Percentiles rank a stretch among this genome's conserved stretches.
These are phyloP conservation scores for Phyllotis vaccarum DNA, from an alignment of 2,797 vertebrate genomes.

Conservation along the genomic window DNA sequence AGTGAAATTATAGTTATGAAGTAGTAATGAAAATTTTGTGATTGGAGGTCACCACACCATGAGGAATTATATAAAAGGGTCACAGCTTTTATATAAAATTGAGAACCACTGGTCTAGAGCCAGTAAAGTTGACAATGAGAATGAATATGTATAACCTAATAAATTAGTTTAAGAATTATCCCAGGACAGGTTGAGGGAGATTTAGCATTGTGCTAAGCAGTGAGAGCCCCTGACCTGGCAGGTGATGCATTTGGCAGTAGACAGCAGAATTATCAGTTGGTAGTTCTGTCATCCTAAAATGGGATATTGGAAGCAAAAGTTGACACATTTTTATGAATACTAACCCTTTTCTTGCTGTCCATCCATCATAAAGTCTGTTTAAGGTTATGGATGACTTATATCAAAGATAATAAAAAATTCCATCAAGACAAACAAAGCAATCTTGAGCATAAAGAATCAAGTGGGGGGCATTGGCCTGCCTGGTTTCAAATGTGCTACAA, in stretches of 20 bases:
- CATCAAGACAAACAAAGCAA: neutral
- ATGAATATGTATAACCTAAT: neutral
- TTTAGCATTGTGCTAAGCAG: neutral
- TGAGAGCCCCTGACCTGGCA: neutral
- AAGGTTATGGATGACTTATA: neutral
- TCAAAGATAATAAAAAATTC: neutral
- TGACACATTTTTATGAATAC: neutral
- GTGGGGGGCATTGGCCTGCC: no score
- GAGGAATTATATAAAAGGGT: neutral
- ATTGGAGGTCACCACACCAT: neutral
- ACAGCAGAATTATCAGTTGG: neutral
- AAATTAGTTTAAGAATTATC: neutral
- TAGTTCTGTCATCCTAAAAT: neutral
- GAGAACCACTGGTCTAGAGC: neutral
- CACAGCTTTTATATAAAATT: neutral
- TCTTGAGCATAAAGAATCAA: neutral
- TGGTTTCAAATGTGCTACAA: neutral
- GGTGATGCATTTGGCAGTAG: neutral
- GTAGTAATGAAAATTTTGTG: neutral
- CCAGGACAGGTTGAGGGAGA: neutral
- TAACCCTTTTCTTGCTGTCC: neutral
- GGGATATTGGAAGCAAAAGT: slow-evolving; percentile 14
- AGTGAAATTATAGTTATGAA: neutral
- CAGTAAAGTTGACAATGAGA: neutral
- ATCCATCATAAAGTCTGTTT: neutral